phyloP scores from a whole-genome alignment of 2,113 vertebrate genomes.

The Menidia beryllina region DNA sequence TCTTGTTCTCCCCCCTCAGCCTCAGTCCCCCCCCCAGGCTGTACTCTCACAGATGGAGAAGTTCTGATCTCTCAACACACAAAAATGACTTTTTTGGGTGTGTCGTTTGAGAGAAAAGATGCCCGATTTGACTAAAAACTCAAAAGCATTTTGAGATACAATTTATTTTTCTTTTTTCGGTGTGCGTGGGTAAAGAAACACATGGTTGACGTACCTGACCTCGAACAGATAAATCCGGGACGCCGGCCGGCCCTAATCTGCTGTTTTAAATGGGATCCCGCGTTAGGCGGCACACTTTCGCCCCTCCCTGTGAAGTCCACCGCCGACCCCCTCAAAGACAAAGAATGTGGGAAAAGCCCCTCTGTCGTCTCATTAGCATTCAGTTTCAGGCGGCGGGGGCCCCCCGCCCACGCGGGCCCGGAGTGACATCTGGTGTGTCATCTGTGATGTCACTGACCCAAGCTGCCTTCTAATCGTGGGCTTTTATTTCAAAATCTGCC shows the following conservation, averaged over 20 bases:
- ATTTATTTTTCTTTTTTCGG: background rate
- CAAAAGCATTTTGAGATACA: background rate
- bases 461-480: slow-evolving; percentile 41
- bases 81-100: slow-evolving; percentile 1
- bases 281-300: slow-evolving; percentile 62
- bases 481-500: slow-evolving; percentile 62
- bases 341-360: slow-evolving; percentile 47
- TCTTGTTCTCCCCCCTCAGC: slow-evolving; percentile 7
- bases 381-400: slow-evolving; percentile 17
- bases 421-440: slow-evolving; percentile 68
- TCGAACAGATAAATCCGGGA: slow-evolving; percentile 64
- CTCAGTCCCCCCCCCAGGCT: background rate
- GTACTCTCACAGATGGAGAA: background rate
- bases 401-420: slow-evolving; percentile 44
- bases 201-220: slow-evolving; percentile 40
- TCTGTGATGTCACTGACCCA: slow-evolving; percentile 32
- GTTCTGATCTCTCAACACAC: background rate
- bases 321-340: slow-evolving; percentile 50
- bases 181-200: background rate
- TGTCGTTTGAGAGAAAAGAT: background rate
- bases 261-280: slow-evolving; percentile 12
- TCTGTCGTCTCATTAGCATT: slow-evolving; percentile 67
- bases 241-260: slow-evolving; percentile 67
- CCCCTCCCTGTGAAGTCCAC: slow-evolving; percentile 56
- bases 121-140: too few relatives aligned